Percentiles rank a stretch among this genome's conserved stretches.
These are phyloP conservation scores for Sterna hirundo DNA, from an alignment of 2,113 vertebrate genomes.

Conservation along the genomic window DNA sequence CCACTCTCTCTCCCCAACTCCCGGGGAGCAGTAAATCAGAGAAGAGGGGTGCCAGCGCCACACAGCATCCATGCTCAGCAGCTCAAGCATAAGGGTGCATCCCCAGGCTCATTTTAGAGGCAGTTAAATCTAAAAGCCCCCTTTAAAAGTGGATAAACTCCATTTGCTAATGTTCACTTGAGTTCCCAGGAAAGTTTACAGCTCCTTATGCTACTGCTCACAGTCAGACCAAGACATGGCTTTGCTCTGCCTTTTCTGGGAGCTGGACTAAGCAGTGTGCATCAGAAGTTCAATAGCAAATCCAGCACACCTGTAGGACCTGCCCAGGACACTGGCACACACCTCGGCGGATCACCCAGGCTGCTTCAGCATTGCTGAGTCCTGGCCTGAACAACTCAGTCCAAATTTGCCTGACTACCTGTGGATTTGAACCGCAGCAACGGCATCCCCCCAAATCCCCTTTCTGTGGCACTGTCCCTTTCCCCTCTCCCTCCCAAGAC, in stretches of 20 bases:
- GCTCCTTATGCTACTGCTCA: neutral
- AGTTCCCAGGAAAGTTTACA: neutral
- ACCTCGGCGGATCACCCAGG: neutral
- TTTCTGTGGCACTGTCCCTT: neutral
- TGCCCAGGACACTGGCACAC: neutral
- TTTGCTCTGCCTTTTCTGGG: neutral
- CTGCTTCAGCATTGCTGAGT: neutral
- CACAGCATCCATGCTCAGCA: neutral
- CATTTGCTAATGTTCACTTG: neutral
- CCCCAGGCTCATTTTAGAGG: neutral
- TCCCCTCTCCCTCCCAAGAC: neutral
- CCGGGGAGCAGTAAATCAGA: neutral
- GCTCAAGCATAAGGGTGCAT: neutral
- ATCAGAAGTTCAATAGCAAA: neutral
- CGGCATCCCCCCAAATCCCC: neutral
- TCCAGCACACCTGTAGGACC: neutral
- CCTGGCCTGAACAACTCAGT: neutral
- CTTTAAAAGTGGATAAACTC: neutral
- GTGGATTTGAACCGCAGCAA: neutral
- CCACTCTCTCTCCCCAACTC: neutral
- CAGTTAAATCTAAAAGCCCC: neutral
- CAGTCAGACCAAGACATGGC: neutral
- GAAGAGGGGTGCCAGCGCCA: neutral
- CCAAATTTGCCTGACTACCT: neutral
- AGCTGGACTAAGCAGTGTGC: neutral